phyloP scores from a whole-genome alignment of 30 jellyfish, hydroid and myxozoan genomes.

The Cassiopea andromeda region DNA sequence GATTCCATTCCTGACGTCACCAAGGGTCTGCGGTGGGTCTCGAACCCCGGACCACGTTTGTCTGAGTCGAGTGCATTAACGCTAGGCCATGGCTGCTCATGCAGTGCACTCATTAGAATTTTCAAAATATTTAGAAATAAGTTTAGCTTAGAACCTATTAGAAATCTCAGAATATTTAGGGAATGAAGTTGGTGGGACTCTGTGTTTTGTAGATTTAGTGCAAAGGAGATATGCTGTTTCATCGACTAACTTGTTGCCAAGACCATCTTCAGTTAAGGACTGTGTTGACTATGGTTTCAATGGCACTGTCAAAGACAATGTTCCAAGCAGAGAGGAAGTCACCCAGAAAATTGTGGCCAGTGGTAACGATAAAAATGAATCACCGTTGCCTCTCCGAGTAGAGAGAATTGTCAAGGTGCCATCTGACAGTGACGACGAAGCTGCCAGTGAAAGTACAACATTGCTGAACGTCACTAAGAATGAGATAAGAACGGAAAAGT shows the following conservation, averaged over 20 bases:
- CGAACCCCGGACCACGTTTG: no score
- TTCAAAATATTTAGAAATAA: no score
- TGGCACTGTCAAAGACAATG: not conserved
- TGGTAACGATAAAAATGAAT: not conserved
- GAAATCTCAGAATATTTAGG: no score
- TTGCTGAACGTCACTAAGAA: not conserved
- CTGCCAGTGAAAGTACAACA: slow-evolving; percentile 31
- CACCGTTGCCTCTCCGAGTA: not conserved
- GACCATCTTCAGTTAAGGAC: not conserved
- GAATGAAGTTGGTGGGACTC: no score
- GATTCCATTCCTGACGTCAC: no score
- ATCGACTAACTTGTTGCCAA: not conserved
- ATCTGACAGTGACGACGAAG: slow-evolving; percentile 50
- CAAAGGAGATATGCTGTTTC: slow-evolving; percentile 49
- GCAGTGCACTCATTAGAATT: no score
- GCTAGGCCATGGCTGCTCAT: no score
- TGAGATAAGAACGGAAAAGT: not conserved
- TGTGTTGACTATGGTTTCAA: slow-evolving; percentile 12
- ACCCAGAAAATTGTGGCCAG: not conserved
- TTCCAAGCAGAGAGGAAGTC: not conserved
- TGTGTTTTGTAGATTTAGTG: slow-evolving; percentile 12
- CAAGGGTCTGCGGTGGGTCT: no score
- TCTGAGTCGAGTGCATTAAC: no score
- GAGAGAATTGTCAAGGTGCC: not conserved
- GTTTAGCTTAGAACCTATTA: no score